phyloP scores from a whole-genome alignment of 1,140 invertebrate genomes.

The Aphaenogaster floridana region DNA sequence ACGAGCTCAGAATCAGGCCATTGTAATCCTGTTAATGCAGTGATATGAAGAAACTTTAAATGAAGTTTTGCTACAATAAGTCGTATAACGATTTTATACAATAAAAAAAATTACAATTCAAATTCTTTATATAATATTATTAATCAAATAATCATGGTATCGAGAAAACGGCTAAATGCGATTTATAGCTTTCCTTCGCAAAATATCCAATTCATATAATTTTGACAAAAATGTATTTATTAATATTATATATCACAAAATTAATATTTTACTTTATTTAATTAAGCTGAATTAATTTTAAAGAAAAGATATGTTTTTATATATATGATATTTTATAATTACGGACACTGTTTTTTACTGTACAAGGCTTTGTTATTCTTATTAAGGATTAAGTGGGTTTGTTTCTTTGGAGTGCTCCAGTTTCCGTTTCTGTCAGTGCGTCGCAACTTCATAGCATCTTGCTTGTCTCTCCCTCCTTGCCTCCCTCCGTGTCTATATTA shows the following conservation, averaged over 20 bases:
- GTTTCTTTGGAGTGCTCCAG: not conserved
- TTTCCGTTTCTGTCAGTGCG: slow-evolving; percentile 10
- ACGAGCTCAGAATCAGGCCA: not conserved
- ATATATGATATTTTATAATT: slow-evolving; percentile 9
- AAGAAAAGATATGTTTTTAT: not conserved
- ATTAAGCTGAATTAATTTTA: slow-evolving; percentile 6
- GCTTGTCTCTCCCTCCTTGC: not conserved
- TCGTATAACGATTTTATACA: not conserved
- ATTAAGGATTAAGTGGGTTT: slow-evolving; percentile 8
- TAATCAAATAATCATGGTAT: not conserved
- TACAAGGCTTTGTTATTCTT: not conserved
- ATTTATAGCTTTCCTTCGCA: not conserved
- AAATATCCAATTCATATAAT: not conserved
- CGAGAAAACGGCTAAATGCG: not conserved
- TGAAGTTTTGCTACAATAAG: not conserved
- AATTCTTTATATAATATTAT: not conserved
- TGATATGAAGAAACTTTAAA: not conserved
- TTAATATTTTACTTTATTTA: not conserved
- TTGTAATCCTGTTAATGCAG: not conserved
- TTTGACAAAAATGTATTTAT: not conserved
- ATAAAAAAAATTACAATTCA: too few species aligned
- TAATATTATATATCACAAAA: too few species aligned
- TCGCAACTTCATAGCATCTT: slow-evolving; percentile 7
- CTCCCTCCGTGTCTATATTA: not conserved
- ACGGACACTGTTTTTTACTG: not conserved